phyloP scores from a whole-genome alignment of 2,888 invertebrate species.

The Conus canariensis region DNA sequence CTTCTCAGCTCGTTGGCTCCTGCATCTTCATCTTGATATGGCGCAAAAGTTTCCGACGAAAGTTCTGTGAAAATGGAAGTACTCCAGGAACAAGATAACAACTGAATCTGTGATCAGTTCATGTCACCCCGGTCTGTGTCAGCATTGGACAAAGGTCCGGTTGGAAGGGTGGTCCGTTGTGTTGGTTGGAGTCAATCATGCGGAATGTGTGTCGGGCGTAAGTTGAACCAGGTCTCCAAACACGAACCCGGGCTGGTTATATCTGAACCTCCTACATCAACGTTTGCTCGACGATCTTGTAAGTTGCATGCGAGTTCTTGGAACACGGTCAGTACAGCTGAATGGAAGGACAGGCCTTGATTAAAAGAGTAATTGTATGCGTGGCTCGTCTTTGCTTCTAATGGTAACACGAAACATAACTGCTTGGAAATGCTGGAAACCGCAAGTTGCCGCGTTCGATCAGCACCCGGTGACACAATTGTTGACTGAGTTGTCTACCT shows the following conservation, averaged over 20 bases:
- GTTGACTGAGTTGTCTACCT: slow-evolving; percentile 32
- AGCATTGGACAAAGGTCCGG: too few relatives aligned
- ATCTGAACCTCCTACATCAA: neutral
- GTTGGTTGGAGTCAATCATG: too few relatives aligned
- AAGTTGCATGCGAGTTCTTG: neutral
- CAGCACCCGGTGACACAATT: neutral
- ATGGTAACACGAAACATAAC: neutral
- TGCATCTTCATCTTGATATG: too few relatives aligned
- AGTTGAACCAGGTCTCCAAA: neutral
- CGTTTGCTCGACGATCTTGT: neutral
- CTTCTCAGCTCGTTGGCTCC: too few relatives aligned
- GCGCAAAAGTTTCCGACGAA: too few relatives aligned
- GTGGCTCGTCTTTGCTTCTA: neutral
- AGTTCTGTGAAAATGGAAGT: too few relatives aligned
- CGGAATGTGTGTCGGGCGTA: neutral
- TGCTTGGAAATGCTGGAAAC: neutral
- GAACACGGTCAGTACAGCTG: neutral
- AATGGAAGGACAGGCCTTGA: neutral
- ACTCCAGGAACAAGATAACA: too few relatives aligned
- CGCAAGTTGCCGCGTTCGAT: neutral
- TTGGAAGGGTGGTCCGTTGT: too few relatives aligned
- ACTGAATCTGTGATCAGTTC: too few relatives aligned
- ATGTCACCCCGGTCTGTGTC: too few relatives aligned
- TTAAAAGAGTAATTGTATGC: neutral
- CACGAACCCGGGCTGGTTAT: neutral